Evolutionary conservation across 2,113 vertebrate species (phyloP).

Genomic region (Papio anubis): DNA sequence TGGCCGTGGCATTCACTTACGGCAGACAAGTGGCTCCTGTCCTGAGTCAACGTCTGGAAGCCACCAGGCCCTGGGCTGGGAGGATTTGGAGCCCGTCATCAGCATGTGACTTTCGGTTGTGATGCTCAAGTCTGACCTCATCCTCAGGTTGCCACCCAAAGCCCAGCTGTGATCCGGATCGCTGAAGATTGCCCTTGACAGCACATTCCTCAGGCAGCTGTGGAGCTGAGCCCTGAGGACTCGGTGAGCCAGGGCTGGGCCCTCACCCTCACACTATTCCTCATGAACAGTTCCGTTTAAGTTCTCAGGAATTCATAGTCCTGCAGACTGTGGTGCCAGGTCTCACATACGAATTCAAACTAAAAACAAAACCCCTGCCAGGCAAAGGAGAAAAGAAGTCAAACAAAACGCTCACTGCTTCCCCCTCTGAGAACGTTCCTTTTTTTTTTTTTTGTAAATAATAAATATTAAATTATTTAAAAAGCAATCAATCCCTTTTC

Average conservation of each 20-base stretch:
- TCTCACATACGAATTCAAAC: neutral
- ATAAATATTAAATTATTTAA: neutral
- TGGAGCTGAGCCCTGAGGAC: neutral
- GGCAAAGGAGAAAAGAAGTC: neutral
- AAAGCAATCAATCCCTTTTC: neutral
- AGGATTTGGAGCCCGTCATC: neutral
- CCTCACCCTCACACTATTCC: neutral
- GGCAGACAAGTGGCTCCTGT: accelerated
- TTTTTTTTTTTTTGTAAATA: neutral
- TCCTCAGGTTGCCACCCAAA: neutral
- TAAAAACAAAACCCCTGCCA: neutral
- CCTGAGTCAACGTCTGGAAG: neutral
- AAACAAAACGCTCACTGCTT: neutral
- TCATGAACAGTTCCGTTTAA: neutral
- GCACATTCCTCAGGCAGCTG: neutral
- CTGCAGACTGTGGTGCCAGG: no score
- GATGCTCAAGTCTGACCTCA: neutral
- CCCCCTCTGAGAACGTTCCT: neutral
- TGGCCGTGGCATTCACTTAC: no score
- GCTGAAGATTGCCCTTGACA: neutral
- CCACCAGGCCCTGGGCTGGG: neutral
- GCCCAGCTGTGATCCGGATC: neutral
- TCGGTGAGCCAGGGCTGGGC: neutral
- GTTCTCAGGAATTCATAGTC: neutral
- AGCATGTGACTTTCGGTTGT: neutral